Conservation (phyloP, 2,888 invertebrate genomes). For the Aelia acuminata region DNA sequence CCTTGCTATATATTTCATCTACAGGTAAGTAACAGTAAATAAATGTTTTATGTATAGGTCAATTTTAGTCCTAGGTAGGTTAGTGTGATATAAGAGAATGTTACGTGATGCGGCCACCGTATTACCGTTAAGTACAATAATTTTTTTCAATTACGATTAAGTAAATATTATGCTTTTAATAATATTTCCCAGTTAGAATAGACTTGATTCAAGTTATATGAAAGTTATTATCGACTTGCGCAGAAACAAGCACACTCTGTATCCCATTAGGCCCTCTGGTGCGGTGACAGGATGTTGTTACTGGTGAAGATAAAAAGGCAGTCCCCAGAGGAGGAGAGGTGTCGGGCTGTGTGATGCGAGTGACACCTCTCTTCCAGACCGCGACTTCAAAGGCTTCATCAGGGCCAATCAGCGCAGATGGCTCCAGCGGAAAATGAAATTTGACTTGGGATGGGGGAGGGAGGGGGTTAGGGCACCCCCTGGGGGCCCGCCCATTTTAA, state of each 20-base stretch:
- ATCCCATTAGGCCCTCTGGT: neutral
- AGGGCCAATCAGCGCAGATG: constrained; percentile 57
- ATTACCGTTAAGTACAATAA: too few species aligned
- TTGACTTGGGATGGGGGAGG: constrained; percentile 61
- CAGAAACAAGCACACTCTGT: neutral
- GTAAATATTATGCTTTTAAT: too few species aligned
- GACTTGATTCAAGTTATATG: neutral
- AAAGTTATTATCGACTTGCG: neutral
- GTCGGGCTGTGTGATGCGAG: constrained; percentile 27
- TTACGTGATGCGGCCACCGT: too few species aligned
- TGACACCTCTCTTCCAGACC: constrained; percentile 21
- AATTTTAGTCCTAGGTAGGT: too few species aligned
- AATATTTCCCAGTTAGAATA: neutral
- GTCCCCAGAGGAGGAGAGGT: constrained; percentile 8
- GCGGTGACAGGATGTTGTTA: constrained; percentile 42
- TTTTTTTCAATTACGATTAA: too few species aligned
- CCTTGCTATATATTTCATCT: too few species aligned
- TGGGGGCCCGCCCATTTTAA: constrained; percentile 55
- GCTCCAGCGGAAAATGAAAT: constrained; percentile 64
- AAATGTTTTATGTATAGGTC: too few species aligned
- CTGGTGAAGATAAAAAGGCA: constrained; percentile 24
- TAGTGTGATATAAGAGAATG: too few species aligned
- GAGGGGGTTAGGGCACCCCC: constrained; percentile 50
- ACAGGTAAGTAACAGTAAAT: too few species aligned
- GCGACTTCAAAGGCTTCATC: constrained; percentile 55